Evolutionary conservation across 2,888 invertebrate genomes (phyloP).

Genomic region (Lycaena phlaeas): DNA sequence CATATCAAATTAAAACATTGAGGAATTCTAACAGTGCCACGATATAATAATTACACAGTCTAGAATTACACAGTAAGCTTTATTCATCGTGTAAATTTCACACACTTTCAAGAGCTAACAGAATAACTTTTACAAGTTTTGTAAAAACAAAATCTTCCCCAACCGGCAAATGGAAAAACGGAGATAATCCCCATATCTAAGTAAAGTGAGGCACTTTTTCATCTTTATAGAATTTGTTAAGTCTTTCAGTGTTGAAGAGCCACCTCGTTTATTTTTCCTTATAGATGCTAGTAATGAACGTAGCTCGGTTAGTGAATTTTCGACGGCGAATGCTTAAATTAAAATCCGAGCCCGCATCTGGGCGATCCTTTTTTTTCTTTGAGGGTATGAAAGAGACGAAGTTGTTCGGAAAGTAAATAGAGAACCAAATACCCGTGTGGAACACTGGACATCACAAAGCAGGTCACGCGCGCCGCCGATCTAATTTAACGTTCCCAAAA

Average conservation of each 20-base stretch:
- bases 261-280: slow-evolving; percentile 33
- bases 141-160: slow-evolving; percentile 10
- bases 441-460: slow-evolving; percentile 39
- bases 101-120: slow-evolving; percentile 8
- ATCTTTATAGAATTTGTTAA: slow-evolving; percentile 35
- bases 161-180: slow-evolving; percentile 16
- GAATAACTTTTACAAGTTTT: slow-evolving; percentile 10
- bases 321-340: slow-evolving; percentile 16
- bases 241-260: slow-evolving; percentile 29
- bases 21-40: too few relatives aligned
- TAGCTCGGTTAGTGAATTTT: slow-evolving; percentile 20
- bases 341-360: slow-evolving; percentile 19
- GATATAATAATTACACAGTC: slow-evolving; percentile 3
- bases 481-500: slow-evolving; percentile 57
- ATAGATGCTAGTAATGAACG: slow-evolving; percentile 34
- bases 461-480: slow-evolving; percentile 48
- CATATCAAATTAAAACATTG: too few relatives aligned
- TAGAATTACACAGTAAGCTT: slow-evolving; percentile 1
- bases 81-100: slow-evolving; percentile 4
- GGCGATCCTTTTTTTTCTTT: slow-evolving; percentile 19
- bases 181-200: slow-evolving; percentile 27
- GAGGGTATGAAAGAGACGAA: slow-evolving; percentile 24
- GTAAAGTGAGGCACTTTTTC: slow-evolving; percentile 34
- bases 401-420: slow-evolving; percentile 34
- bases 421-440: slow-evolving; percentile 30